Conservation (phyloP, 1,140 invertebrate genomes). For the Armadillidium nasatum region DNA sequence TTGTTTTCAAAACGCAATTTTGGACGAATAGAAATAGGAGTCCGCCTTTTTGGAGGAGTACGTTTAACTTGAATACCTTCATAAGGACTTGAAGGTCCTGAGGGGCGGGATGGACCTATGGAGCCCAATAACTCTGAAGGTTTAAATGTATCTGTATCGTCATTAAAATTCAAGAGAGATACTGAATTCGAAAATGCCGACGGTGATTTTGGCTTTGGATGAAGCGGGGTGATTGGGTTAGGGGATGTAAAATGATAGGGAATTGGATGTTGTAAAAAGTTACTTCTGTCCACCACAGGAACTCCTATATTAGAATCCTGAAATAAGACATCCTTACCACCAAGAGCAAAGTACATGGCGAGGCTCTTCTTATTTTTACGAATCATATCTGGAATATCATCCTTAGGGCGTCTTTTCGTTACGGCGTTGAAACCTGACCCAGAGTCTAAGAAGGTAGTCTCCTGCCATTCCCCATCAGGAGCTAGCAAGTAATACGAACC, state of each 20-base stretch:
- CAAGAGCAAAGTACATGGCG: neutral
- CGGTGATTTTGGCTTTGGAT: too few species aligned
- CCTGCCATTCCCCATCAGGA: conserved; percentile 23
- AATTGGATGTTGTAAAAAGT: neutral
- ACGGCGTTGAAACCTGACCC: conserved; percentile 25
- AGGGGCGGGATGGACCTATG: too few species aligned
- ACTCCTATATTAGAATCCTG: neutral
- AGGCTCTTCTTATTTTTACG: neutral
- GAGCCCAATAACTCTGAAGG: too few species aligned
- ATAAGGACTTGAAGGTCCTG: too few species aligned
- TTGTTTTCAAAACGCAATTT: too few species aligned
- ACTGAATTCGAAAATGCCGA: too few species aligned
- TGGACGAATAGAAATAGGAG: too few species aligned
- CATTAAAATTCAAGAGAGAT: too few species aligned
- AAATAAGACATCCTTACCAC: neutral
- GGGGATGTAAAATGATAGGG: neutral
- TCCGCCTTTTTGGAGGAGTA: too few species aligned
- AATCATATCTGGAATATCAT: neutral
- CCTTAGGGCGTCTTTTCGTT: conserved; percentile 8
- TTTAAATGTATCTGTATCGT: too few species aligned
- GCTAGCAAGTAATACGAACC: conserved; percentile 27
- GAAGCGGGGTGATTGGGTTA: too few species aligned
- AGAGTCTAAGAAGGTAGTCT: conserved; percentile 23
- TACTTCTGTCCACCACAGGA: neutral
- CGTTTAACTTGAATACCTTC: too few species aligned